Evolutionary conservation across 2,113 vertebrate species (phyloP).

Genomic region (Synchiropus splendidus): DNA sequence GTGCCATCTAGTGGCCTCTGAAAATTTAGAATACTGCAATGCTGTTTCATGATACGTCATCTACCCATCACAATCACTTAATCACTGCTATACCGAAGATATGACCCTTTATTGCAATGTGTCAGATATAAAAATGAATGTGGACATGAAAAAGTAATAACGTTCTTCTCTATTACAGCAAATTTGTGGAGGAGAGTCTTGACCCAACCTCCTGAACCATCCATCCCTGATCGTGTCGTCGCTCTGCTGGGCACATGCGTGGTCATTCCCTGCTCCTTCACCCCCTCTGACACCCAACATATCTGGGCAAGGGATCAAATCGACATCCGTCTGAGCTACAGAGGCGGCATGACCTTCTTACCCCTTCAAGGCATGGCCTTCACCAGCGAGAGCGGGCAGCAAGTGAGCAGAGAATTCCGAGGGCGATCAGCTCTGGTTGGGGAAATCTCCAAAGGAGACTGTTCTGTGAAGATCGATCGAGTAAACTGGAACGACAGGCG

Average conservation of each 20-base stretch:
- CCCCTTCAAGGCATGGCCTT: slow-evolving; percentile 32
- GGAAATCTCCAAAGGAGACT: slow-evolving; percentile 53
- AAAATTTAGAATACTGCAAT: too few relatives aligned
- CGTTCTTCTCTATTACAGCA: slow-evolving; percentile 17
- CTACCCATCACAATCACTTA: too few relatives aligned
- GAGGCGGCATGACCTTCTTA: slow-evolving; percentile 16
- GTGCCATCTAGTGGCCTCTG: too few relatives aligned
- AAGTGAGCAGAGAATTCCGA: slow-evolving; percentile 42
- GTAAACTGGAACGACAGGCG: slow-evolving; percentile 41
- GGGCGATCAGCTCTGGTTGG: slow-evolving; percentile 51
- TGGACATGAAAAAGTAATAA: too few relatives aligned
- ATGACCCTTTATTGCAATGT: too few relatives aligned
- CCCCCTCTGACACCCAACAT: slow-evolving; percentile 9
- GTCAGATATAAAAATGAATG: too few relatives aligned
- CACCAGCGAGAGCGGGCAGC: slow-evolving; percentile 41
- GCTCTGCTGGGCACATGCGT: slow-evolving; percentile 64
- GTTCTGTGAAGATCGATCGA: slow-evolving; percentile 57
- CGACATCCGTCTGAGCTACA: slow-evolving; percentile 43
- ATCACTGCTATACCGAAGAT: too few relatives aligned
- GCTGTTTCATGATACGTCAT: too few relatives aligned
- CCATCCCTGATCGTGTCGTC: slow-evolving; percentile 41
- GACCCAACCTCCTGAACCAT: slow-evolving; percentile 32
- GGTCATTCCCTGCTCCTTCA: slow-evolving; percentile 69
- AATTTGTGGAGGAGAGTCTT: slow-evolving; percentile 26
- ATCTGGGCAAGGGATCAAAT: slow-evolving; percentile 23